Base-by-base conservation (phyloP, 1,140 invertebrate genomes). In the Orius laevigatus region DNA sequence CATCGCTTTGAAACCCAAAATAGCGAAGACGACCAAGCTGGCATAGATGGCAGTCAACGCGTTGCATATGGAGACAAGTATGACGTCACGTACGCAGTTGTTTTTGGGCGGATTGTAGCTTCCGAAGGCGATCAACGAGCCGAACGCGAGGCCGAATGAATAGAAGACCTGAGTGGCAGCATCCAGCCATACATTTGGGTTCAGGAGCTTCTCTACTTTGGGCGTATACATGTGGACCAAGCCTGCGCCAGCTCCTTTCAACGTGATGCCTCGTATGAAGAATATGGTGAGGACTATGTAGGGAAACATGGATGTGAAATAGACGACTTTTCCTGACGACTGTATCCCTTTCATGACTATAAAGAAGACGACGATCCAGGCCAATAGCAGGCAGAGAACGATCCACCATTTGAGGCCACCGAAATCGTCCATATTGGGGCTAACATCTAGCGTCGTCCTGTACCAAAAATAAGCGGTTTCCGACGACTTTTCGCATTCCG, bases 271-370 rank as follows among this genome's bases (percentile, higher is more conserved):
- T 45, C 90, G 73, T 48, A 93, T 76, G 66, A 97, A 90, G 68
- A 96, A 94, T 58, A 95, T 92, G 2, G 90, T 89, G 39, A 95
- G 73, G 45, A 96, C 91, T 40, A 90, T 66, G 66, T 97, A 97
- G 2, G 92, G 92, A 63, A 96, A 96, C 56, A 93, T 73, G 3
- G 92, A 93, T 15, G 92, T 97, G 66, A 95, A 91, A 61, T 95
- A 97, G 19, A 93, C 87, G 53, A 92, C 84, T 74, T 95, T 97
- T 62, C 93, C 93, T 52, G 90, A 94, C 56, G 87, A 91, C 66
- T 96, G 91, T 54, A 98, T 95, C 39, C 94, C 94, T 66, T 93
- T 92, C 87, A 93, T 94, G 3, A 97, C 88, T 60, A 94, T 95
- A 60, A 92, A 84, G 69, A 94, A 98, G 10, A 97, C 89, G 45